A percentile compares a stretch with the other conserved stretches of the same genome.
Conservation (phyloP, 30 jellyfish, hydroid and myxozoan genomes). For the Aurelia sp. region DNA sequence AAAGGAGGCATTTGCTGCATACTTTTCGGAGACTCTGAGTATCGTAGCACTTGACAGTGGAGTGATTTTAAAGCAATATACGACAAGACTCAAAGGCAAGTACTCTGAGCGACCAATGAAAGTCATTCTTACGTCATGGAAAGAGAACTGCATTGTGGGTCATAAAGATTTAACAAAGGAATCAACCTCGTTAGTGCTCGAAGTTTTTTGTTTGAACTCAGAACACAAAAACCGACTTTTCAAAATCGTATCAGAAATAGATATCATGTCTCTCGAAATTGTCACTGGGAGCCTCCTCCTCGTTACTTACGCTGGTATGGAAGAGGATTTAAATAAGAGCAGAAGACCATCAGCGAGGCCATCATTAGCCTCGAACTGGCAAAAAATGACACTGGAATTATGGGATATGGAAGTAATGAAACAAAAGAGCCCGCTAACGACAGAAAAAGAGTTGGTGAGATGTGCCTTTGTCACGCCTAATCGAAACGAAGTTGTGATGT, state of each 20-base stretch:
- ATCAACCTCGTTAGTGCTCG: conserved; percentile 13
- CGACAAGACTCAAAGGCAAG: conserved; percentile 17
- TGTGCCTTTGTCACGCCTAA: conserved; percentile 66
- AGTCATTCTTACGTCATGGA: conserved; percentile 36
- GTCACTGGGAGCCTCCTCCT: conserved; percentile 29
- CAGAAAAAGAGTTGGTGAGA: conserved; percentile 51
- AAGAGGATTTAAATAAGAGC: conserved; percentile 24
- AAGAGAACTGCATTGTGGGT: conserved; percentile 26
- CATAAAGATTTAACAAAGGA: conserved; percentile 41
- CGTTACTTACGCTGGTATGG: conserved; percentile 41
- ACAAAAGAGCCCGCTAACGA: conserved; percentile 15
- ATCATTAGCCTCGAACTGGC: conserved; percentile 67
- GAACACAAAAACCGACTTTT: conserved; percentile 22
- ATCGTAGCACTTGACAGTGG: conserved; percentile 52
- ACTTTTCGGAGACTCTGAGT: conserved; percentile 5
- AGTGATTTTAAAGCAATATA: conserved; percentile 22
- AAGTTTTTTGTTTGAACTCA: conserved; percentile 14
- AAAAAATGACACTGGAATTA: conserved; percentile 60
- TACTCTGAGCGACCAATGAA: conserved; percentile 18
- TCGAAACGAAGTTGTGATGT: conserved; percentile 40
- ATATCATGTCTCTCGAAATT: conserved; percentile 50
- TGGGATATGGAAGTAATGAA: conserved; percentile 65
- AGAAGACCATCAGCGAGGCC: conserved; percentile 66
- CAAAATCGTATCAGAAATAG: conserved; percentile 31
- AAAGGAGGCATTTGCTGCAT: conserved; percentile 51